Evolutionary conservation across 1,140 invertebrate species (phyloP).

Genomic region (Procambarus virginalis): DNA sequence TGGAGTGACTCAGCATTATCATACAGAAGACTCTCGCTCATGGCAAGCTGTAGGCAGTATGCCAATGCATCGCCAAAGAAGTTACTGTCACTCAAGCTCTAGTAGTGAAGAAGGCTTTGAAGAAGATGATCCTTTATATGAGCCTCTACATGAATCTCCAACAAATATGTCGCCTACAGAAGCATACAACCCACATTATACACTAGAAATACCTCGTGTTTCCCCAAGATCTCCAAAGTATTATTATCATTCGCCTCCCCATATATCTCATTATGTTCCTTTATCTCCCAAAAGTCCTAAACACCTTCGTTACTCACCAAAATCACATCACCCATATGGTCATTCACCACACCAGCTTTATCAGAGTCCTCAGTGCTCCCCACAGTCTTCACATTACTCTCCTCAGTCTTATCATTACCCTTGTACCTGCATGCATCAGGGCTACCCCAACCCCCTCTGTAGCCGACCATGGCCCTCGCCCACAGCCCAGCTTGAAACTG

Average conservation of each 20-base stretch:
- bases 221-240: slow-evolving; percentile 40
- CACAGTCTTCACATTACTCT: slow-evolving; percentile 18
- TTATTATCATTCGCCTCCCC: slow-evolving; percentile 4
- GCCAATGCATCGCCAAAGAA: not conserved
- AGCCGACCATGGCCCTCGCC: slow-evolving; percentile 51
- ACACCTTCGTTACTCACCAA: slow-evolving; percentile 25
- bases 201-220: slow-evolving; percentile 16
- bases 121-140: slow-evolving; percentile 43
- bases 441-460: slow-evolving; percentile 44
- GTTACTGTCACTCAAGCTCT: slow-evolving; percentile 7
- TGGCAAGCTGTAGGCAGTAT: slow-evolving; percentile 13
- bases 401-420: slow-evolving; percentile 45
- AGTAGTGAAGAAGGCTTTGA: slow-evolving; percentile 55
- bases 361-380: slow-evolving; percentile 31
- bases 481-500: slow-evolving; percentile 60
- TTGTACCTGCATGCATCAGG: slow-evolving; percentile 50
- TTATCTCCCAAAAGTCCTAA: slow-evolving; percentile 44
- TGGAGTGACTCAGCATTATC: slow-evolving; percentile 59
- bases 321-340: not conserved
- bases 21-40: slow-evolving; percentile 29
- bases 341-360: slow-evolving; percentile 24
- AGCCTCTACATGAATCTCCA: slow-evolving; percentile 48
- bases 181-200: slow-evolving; percentile 32
- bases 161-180: slow-evolving; percentile 24
- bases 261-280: slow-evolving; percentile 23